phyloP scores from a whole-genome alignment of 2,888 invertebrate genomes.

The Synergus itoensis region DNA sequence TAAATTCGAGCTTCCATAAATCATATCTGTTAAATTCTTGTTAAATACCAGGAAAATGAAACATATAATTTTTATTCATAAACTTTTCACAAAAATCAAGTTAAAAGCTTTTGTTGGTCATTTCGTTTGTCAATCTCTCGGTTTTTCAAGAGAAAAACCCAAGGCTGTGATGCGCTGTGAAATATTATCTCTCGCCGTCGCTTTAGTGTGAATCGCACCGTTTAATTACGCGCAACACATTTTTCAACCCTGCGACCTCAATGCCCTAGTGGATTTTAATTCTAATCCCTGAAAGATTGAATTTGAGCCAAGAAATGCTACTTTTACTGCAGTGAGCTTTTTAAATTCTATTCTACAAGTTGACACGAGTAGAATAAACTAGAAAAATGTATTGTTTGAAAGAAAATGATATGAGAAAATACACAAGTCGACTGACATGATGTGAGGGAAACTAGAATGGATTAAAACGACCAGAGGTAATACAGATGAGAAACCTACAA shows the following conservation, averaged over 20 bases:
- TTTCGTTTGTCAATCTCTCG: too few relatives aligned
- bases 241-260: slow-evolving; percentile 44
- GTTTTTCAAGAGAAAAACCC: not conserved
- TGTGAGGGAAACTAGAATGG: not conserved
- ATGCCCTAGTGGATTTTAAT: slow-evolving; percentile 46
- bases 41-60: too few relatives aligned
- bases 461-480: not conserved
- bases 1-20: too few relatives aligned
- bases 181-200: not conserved
- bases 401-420: not conserved
- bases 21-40: too few relatives aligned
- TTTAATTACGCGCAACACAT: slow-evolving; percentile 36
- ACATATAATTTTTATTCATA: too few relatives aligned
- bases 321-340: not conserved
- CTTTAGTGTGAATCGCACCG: not conserved
- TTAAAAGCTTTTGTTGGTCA: too few relatives aligned
- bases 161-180: slow-evolving; percentile 4
- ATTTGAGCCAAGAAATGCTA: not conserved
- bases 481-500: not conserved
- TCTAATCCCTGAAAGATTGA: slow-evolving; percentile 37
- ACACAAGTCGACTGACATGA: not conserved
- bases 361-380: not conserved
- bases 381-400: not conserved
- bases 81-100: not conserved
- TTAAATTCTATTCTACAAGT: not conserved